Base-by-base conservation (phyloP, 2,113 vertebrate species). In the Perca fluviatilis region DNA sequence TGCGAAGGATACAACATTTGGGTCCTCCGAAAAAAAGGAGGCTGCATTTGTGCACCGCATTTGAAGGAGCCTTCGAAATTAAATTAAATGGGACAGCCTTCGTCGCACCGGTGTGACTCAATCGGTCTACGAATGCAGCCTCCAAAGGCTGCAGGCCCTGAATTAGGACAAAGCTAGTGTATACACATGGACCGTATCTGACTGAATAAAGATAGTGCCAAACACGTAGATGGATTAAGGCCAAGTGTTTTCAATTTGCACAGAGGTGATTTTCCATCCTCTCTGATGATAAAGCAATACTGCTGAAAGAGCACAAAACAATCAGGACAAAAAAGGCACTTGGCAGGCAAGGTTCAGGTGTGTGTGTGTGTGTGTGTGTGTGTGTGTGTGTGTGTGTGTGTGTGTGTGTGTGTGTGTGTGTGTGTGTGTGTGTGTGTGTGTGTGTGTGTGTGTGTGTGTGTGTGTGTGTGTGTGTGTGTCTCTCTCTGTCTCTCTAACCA, bases 281-380 rank as follows among this genome's bases (percentile, higher is more conserved):
- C 50, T 54, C 27, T 74, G 64, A 87, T 82, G 75, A 89, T 70
- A 70, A 70, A 82, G 54, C 82, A 79, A 62, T 80, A 58, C 80
- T 87, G 89, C 86, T 88, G 84, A 91, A 77, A 79, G 69, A 74
- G 82, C 74, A 86, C 73, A 86, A 88, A 81, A 74, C 68, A 75
- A 83, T 74, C 65, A 36, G 60, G 49, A 63, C n/a, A 79, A 83
- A 85, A 75, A 76, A 68, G 30, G 49, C 18, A 72, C 58, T 88
- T 79, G 79, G 83, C 68, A 1, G 58, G 79, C 53, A 51, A 33
- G 66, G 25, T 54, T 4, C 33, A 30, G 5, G 21, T 79, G 53
- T 60, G 66, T 75, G 16, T 53, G n/a, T 73, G 43, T 60, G 53
- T 72, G 51, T 62, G 65, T 63, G 63, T 75, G 18, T 72, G 19